Evolutionary conservation across 2,888 invertebrate genomes (phyloP).

Genomic region (Melangyna quadrimaculata): DNA sequence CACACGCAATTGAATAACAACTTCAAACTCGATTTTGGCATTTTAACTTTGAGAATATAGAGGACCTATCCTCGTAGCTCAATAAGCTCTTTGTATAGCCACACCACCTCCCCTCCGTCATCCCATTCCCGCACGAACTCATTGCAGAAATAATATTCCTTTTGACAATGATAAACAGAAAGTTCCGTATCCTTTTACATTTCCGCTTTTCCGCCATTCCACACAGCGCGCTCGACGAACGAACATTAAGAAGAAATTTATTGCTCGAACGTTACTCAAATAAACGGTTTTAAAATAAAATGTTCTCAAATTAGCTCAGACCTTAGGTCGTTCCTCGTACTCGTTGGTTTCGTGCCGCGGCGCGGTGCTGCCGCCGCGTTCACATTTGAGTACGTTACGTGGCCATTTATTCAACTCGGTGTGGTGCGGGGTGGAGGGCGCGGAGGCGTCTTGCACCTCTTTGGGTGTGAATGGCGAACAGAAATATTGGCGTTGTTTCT

Average conservation of each 20-base stretch:
- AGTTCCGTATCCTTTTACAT: conserved; percentile 47
- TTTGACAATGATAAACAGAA: conserved; percentile 35
- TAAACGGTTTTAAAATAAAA: conserved; percentile 72
- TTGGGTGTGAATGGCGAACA: conserved; percentile 62
- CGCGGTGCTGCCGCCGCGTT: background rate
- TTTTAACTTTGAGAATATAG: conserved; percentile 26
- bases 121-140: background rate
- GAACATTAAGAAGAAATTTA: conserved; percentile 67
- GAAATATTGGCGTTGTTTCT: conserved; percentile 70
- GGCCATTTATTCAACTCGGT: conserved; percentile 50
- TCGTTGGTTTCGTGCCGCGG: conserved; percentile 15
- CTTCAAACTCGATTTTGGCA: conserved; percentile 59
- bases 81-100: conserved; percentile 9
- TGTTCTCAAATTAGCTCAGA: conserved; percentile 72
- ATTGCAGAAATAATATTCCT: conserved; percentile 6
- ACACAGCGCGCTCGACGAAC: background rate
- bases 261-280: conserved; percentile 66
- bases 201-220: conserved; percentile 10
- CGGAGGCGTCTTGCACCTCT: conserved; percentile 17
- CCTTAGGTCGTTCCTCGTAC: conserved; percentile 67
- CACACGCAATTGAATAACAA: conserved; percentile 69
- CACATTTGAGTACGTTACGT: conserved; percentile 9
- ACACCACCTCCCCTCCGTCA: background rate
- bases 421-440: too few species aligned
- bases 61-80: conserved; percentile 12